Percentiles rank a stretch among this genome's conserved stretches.
These are phyloP conservation scores for Molorchus minor DNA, from an alignment of 2,888 invertebrate species.

Conservation along the genomic window DNA sequence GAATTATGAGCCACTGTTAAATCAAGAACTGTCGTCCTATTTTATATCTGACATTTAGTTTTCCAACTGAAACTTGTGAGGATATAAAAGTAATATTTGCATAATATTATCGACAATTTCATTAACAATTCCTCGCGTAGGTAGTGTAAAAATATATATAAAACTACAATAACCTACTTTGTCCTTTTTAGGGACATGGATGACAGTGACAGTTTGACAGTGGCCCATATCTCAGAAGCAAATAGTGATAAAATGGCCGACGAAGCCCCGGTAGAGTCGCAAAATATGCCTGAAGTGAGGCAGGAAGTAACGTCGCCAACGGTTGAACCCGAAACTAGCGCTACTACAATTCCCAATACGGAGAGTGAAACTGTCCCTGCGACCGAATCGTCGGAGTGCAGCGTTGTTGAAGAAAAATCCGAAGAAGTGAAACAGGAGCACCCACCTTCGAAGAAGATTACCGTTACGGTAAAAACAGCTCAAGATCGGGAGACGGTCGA, in stretches of 20 bases:
- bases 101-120: too few species aligned
- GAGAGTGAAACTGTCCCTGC: conserved; percentile 19
- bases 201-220: conserved; percentile 41
- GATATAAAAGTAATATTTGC: too few species aligned
- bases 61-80: too few species aligned
- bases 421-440: conserved; percentile 5
- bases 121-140: too few species aligned
- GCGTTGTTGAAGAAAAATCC: not conserved
- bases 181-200: conserved; percentile 44
- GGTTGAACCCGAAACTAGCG: conserved; percentile 19
- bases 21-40: too few species aligned
- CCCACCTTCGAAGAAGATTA: conserved; percentile 68
- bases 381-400: not conserved
- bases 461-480: conserved; percentile 92
- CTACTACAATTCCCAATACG: not conserved
- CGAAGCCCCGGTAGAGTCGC: conserved; percentile 50
- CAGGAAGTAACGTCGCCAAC: conserved; percentile 26
- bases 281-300: conserved; percentile 33
- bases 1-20: too few species aligned
- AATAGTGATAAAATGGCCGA: conserved; percentile 51
- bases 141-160: too few species aligned
- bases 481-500: conserved; percentile 91
- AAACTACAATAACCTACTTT: conserved; percentile 33
- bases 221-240: conserved; percentile 29
- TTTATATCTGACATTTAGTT: too few species aligned